phyloP scores from a whole-genome alignment of 2,797 vertebrate genomes.

The Enteromius anoplus region DNA sequence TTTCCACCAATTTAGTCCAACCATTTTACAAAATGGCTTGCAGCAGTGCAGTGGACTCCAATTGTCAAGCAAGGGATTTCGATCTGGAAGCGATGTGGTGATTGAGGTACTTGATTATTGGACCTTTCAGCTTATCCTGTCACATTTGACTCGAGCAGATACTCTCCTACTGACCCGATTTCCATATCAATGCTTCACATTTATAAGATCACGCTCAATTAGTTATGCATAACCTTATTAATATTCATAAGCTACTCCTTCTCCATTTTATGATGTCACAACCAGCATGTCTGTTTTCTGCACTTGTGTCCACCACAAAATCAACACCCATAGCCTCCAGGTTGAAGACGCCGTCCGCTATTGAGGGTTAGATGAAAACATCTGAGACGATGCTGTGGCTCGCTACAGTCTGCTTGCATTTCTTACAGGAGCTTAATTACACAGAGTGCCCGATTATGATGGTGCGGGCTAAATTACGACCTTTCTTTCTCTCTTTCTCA shows the following conservation, averaged over 20 bases:
- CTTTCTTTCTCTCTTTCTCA: conserved; percentile 61
- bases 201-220: background rate
- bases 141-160: conserved; percentile 9
- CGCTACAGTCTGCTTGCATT: conserved; percentile 53
- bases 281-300: conserved; percentile 5
- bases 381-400: conserved; percentile 48
- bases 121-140: background rate
- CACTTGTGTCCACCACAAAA: background rate
- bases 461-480: conserved; percentile 57
- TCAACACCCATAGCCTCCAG: background rate
- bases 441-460: conserved; percentile 58
- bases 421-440: conserved; percentile 59
- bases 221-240: background rate
- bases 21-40: conserved; percentile 3
- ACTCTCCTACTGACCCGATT: background rate
- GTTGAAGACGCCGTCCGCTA: conserved; percentile 11
- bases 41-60: background rate
- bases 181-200: conserved; percentile 3
- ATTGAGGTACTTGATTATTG: background rate
- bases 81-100: background rate
- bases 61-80: background rate
- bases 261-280: background rate
- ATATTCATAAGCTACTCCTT: conserved; percentile 26
- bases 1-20: background rate
- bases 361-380: conserved; percentile 40